phyloP scores from a whole-genome alignment of 2,113 vertebrate genomes.

The Pimephales promelas region DNA sequence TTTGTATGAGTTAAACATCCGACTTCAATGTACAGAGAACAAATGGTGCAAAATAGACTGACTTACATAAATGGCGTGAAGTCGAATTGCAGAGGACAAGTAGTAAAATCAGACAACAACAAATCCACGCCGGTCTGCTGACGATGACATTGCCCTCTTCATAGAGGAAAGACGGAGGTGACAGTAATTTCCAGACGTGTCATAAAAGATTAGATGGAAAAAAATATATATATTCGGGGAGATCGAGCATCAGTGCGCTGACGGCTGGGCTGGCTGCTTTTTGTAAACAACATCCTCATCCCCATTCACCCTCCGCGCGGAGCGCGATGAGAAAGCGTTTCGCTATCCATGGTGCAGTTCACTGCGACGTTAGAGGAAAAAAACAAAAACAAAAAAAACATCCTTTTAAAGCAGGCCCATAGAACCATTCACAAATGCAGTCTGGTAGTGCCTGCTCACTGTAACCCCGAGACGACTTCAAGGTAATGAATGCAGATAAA shows the following conservation, averaged over 20 bases:
- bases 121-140: slow-evolving; percentile 77
- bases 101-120: slow-evolving; percentile 77
- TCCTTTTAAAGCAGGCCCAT: slow-evolving; percentile 53
- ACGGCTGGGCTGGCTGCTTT: slow-evolving; percentile 67
- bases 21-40: slow-evolving; percentile 42
- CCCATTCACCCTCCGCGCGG: slow-evolving; percentile 62
- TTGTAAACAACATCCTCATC: slow-evolving; percentile 71
- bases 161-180: slow-evolving; percentile 39
- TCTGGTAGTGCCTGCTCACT: slow-evolving; percentile 16
- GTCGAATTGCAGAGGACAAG: slow-evolving; percentile 64
- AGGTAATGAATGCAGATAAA: slow-evolving; percentile 54
- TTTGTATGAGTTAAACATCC: slow-evolving; percentile 14
- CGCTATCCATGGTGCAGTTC: slow-evolving; percentile 70
- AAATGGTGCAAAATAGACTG: slow-evolving; percentile 40
- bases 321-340: slow-evolving; percentile 60
- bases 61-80: slow-evolving; percentile 52
- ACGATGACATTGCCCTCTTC: slow-evolving; percentile 76
- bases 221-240: slow-evolving; percentile 51
- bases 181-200: slow-evolving; percentile 67
- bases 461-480: slow-evolving; percentile 24
- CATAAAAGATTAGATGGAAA: slow-evolving; percentile 60
- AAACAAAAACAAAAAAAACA: slow-evolving; percentile 25
- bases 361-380: slow-evolving; percentile 70
- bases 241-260: slow-evolving; percentile 62
- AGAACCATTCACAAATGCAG: slow-evolving; percentile 50